phyloP scores from a whole-genome alignment of 1,140 invertebrate species.

The Philotrypesis tridentata region DNA sequence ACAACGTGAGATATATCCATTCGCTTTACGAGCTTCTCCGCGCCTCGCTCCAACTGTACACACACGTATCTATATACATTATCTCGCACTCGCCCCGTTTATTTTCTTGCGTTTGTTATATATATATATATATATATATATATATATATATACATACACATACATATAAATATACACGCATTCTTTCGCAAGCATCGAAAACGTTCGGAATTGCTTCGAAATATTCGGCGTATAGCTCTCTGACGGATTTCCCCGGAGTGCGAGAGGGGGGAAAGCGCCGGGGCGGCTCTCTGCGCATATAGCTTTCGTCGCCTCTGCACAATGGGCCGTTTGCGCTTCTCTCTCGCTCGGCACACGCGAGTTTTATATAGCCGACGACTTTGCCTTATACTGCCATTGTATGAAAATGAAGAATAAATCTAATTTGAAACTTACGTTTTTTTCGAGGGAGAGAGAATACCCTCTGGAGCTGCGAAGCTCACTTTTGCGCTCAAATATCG shows the following conservation, averaged over 20 bases:
- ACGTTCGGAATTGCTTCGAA: neutral
- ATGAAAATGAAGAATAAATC: neutral
- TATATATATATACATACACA: too few relatives aligned
- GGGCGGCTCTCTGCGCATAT: neutral
- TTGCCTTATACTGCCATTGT: neutral
- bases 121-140: too few relatives aligned
- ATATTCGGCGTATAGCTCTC: neutral
- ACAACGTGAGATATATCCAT: neutral
- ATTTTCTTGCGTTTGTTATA: neutral
- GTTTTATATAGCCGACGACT: neutral
- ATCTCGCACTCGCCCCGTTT: neutral
- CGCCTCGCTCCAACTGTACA: neutral
- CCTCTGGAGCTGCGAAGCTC: too few relatives aligned
- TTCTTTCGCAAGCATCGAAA: neutral
- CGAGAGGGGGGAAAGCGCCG: too few relatives aligned
- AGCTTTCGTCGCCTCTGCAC: neutral
- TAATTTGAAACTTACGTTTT: neutral
- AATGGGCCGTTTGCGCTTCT: neutral
- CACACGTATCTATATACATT: too few relatives aligned
- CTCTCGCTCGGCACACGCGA: neutral
- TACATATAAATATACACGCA: too few relatives aligned
- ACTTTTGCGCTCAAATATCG: too few relatives aligned
- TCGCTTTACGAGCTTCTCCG: neutral
- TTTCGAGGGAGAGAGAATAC: too few relatives aligned
- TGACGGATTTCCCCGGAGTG: neutral